Base-by-base conservation (phyloP, 2,113 vertebrate species). In the Desmodus rotundus region DNA sequence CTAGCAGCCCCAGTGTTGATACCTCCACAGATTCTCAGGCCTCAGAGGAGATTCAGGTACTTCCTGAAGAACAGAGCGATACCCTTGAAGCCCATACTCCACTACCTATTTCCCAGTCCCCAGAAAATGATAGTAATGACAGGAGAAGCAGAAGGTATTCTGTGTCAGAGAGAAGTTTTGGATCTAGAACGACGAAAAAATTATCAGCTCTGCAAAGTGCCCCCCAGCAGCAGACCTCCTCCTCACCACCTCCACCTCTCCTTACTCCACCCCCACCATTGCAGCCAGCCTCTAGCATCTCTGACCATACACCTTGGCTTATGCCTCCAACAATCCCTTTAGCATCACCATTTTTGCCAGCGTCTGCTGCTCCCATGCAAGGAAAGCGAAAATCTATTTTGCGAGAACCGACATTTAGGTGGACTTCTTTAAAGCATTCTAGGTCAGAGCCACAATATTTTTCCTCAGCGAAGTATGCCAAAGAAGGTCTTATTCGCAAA, bases 401-500 rank as follows among this genome's bases (percentile, higher is more conserved):
- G 91, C 98, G 99, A 65, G 99, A 99, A 96, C 99, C 99, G 0
- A 99, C 99, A 0, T 99, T 99, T 88, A 98, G 99, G 85, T 99
- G 99, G 99, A 99, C 99, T 33, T 99, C 99, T 7, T 98, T 99
- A 82, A 99, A 99, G 97, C 98, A 99, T 97, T 99, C 99, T 91
- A 98, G 99, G 92, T 98, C 99, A 14, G 99, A 99, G 88, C 99
- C 99, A 11, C 99, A 99, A 96, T 99, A 99, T 98, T 99, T 99
- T 98, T 99, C 99, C 89, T 99, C 99, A 90, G 99, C 99, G 86
- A 99, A 99, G 97, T 99, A 99, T 95, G 99, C 99, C 98, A 99
- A 99, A 99, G 99, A 99, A 98, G 99, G 99, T 92, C 99, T 99
- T 43, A 99, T 99, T 87, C 99, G 99, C 89, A 99, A 99, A 97